Evolutionary conservation across 2,113 vertebrate species (phyloP), one percentile per base, ranked within the genome.

Genomic region (Aegotheles bennettii): DNA sequence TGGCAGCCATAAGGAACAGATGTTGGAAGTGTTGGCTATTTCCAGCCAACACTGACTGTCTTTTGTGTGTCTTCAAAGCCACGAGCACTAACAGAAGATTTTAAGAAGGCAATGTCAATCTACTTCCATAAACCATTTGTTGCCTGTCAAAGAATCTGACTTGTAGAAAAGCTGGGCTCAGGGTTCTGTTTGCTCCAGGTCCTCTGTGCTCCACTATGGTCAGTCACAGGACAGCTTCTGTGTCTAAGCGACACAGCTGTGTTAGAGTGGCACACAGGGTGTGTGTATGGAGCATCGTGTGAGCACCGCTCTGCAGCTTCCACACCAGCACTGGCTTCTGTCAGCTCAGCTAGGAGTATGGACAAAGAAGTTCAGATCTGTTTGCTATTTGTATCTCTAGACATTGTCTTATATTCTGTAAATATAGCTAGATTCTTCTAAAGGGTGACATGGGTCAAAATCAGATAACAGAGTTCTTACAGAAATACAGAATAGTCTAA

Each of bases 271-370:
- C 5, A 2, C 17, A 19, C 4, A 28, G 16, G 0, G 1, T 63
- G 17, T 2, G 0, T 31, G 13, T 54, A 3, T 16, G 19, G 60
- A 70, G 47, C 20, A 50, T 11, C 20, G 10, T 1, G 0, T 40
- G 14, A 92, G 9, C 20, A 10, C 15, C 64, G 29, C 54, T 51
- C 8, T 40, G 25, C 1, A 20, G 45, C 51, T 81, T 61, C 75
- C 47, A 42, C 19, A 50, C 19, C 57, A 47, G 67, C 15, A 33
- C 25, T 64, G 33, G 11, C 45, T 69, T 47, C 28, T 69, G 23
- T 47, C 28, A 40, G 16, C 48, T 73, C 38, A 59, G 17, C 10
- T 83, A 31, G 10, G 29, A 71, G 16, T 11, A 31, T 16, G 36
- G 53, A 35, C 9, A 54, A 38, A 80, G 26, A 43, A 42, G 51